phyloP scores from a whole-genome alignment of 2,113 vertebrate genomes.

The Cygnus atratus region DNA sequence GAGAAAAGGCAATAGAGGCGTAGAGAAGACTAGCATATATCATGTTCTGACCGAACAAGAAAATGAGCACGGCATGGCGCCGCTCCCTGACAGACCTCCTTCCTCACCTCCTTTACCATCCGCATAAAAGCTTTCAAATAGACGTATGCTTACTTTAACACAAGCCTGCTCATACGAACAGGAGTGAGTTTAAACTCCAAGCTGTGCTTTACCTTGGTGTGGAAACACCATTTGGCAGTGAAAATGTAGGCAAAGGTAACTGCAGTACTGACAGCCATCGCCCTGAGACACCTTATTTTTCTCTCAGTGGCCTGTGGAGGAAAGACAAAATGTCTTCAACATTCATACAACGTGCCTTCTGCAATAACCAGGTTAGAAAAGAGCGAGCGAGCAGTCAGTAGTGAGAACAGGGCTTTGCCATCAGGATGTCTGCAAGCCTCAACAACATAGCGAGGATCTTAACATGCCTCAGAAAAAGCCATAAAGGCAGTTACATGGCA shows the following conservation, averaged over 20 bases:
- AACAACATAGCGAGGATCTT: rapidly evolving
- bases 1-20: neutral
- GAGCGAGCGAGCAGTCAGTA: neutral
- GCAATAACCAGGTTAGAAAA: neutral
- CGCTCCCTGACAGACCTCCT: neutral
- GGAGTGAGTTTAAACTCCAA: neutral
- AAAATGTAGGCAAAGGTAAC: neutral
- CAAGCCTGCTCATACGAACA: neutral
- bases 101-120: neutral
- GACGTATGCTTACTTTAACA: neutral
- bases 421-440: neutral
- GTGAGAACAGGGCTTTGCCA: neutral
- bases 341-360: neutral
- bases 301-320: neutral
- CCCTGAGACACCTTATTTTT: neutral
- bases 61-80: rapidly evolving
- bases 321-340: neutral
- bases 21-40: neutral
- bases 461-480: neutral
- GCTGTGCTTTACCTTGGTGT: neutral
- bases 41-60: neutral
- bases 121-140: neutral
- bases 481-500: neutral
- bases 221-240: neutral
- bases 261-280: neutral